Percentiles rank a stretch among this genome's conserved stretches.
Evolutionary conservation across 2,888 invertebrate species (phyloP).

Genomic region (Alloscopus bannaensis): DNA sequence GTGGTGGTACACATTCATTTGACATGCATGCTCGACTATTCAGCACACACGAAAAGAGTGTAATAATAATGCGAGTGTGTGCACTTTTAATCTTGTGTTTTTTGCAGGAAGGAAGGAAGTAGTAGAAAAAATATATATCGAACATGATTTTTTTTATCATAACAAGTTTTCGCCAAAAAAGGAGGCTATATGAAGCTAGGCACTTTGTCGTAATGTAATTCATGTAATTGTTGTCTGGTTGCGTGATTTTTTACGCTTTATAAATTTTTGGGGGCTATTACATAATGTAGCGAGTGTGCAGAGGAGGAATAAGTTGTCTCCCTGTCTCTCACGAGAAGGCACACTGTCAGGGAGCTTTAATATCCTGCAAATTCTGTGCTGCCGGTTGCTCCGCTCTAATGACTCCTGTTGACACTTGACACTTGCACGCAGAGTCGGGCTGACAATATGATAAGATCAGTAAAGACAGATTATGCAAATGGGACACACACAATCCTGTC

Average conservation of each 20-base stretch:
- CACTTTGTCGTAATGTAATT: conserved; percentile 1
- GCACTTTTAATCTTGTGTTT: conserved; percentile 4
- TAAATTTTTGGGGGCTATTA: conserved; percentile 33
- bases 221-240: too few relatives aligned
- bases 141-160: conserved; percentile 6
- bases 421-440: conserved; percentile 9
- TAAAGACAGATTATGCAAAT: conserved; percentile 8
- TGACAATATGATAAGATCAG: not conserved
- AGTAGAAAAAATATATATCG: conserved; percentile 26
- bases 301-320: too few relatives aligned
- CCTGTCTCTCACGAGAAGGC: not conserved
- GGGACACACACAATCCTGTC: not conserved
- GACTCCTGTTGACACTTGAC: conserved; percentile 14
- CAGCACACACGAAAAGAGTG: conserved; percentile 51
- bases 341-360: not conserved
- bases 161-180: conserved; percentile 42
- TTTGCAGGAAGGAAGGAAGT: conserved; percentile 55
- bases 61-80: too few relatives aligned
- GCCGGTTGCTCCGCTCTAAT: not conserved
- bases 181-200: conserved; percentile 15
- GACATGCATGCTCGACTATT: conserved; percentile 53
- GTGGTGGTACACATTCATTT: conserved; percentile 18
- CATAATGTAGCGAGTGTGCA: not conserved
- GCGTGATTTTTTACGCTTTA: conserved; percentile 14
- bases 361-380: not conserved